Evolutionary conservation across 2,888 invertebrate genomes (phyloP), one percentile per base, ranked within the genome.

Genomic region (Acrobasis consociella): DNA sequence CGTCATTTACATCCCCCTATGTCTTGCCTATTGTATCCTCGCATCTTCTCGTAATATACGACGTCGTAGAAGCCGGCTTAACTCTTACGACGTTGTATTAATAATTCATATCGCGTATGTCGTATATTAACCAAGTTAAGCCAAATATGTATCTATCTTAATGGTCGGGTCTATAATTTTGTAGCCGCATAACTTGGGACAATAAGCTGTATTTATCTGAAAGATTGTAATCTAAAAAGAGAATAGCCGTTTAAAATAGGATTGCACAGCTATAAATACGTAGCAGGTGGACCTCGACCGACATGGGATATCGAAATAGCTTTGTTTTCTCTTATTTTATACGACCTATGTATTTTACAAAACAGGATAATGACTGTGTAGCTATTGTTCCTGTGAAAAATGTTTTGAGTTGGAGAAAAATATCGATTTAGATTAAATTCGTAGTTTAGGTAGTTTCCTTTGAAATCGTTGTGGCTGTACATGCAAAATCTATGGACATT

Each of bases 1-100:
- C 72, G 73, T 78, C 76, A 80, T 86, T 83, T 82, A 76, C 76
- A 83, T 82, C 73, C n/a, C 70, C 71, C 72, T 72, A 70, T 72
- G 71, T 72, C 67, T 75, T 69, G 68, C 69, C 74, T 78, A 77
- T 78, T 78, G 73, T 76, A 69, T 69, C 69, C 61, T 69, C 67
- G 62, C 72, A 72, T 71, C 13, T 13, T 10, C 55, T 42, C 31
- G 71, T 56, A 38, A 55, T 46, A 37, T 75, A 72, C 66, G 66
- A 66, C 70, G 65, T 65, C 67, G 63, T 65, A 62, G 64, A 65
- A 69, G 64, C 71, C 65, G 38, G 63, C 49, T 66, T 64, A 70
- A 70, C 68, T 72, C 65, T 67, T 71, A 68, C 53, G 51, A 69
- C 60, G 63, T 52, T 49, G 60, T 66, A 66, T 74, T 67, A 68